phyloP scores from a whole-genome alignment of 1,140 invertebrate species.

The Lepidurus apus region DNA sequence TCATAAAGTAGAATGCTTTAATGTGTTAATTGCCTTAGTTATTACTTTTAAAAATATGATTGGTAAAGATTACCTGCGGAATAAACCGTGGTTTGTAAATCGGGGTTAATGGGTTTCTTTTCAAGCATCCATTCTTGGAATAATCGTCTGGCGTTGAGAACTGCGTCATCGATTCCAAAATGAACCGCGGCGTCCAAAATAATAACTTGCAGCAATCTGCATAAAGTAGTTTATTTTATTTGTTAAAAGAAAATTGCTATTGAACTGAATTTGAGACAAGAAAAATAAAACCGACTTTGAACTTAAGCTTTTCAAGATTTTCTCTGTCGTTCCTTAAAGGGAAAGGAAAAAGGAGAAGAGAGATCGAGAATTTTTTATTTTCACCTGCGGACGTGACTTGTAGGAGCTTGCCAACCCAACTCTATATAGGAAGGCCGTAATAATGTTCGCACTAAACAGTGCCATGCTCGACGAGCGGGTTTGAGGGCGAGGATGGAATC shows the following conservation, averaged over 20 bases:
- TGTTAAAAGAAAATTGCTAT: neutral
- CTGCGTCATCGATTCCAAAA: slow-evolving; percentile 56
- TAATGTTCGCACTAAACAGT: slow-evolving; percentile 56
- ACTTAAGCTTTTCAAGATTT: neutral
- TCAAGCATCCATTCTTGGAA: slow-evolving; percentile 62
- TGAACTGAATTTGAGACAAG: neutral
- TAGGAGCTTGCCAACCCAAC: slow-evolving; percentile 61
- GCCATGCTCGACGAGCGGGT: slow-evolving; percentile 57
- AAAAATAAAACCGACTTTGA: neutral
- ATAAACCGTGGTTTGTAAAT: slow-evolving; percentile 68
- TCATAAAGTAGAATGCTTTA: neutral
- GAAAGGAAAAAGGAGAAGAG: neutral
- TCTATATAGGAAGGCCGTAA: slow-evolving; percentile 55
- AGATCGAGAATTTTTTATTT: neutral
- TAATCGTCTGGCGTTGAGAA: slow-evolving; percentile 55
- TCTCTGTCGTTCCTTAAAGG: neutral
- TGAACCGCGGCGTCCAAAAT: slow-evolving; percentile 57
- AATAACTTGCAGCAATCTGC: slow-evolving; percentile 53
- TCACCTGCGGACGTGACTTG: slow-evolving; percentile 61
- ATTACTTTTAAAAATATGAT: neutral
- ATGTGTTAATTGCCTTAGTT: neutral
- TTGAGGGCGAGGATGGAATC: slow-evolving; percentile 60
- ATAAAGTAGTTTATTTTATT: slow-evolving; percentile 30
- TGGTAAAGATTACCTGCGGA: slow-evolving; percentile 52
- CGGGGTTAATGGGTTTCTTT: slow-evolving; percentile 55